Conservation (phyloP, 2,113 vertebrate genomes). For the Nycticryphes semicollaris region DNA sequence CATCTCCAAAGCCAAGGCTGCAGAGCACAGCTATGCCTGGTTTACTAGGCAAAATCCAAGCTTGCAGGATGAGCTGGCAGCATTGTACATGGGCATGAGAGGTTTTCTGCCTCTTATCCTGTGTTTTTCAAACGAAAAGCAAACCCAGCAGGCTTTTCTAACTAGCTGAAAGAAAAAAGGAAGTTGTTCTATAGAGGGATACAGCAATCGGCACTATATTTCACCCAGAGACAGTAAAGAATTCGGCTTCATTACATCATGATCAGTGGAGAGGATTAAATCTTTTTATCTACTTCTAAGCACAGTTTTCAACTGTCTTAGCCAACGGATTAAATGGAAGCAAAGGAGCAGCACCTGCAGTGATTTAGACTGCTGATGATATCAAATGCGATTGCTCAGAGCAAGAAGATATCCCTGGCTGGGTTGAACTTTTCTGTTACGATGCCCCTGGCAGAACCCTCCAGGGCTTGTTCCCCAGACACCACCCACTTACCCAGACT, state of each 20-base stretch:
- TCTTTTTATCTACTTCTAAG: background rate
- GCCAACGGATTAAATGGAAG: background rate
- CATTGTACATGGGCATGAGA: background rate
- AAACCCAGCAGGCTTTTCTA: background rate
- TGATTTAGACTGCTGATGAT: background rate
- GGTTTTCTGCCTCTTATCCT: conserved; percentile 25
- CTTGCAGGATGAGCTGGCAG: background rate
- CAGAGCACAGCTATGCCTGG: background rate
- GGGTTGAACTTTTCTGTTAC: background rate
- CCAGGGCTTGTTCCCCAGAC: background rate
- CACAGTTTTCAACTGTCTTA: background rate
- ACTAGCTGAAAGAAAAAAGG: background rate
- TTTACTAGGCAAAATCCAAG: background rate
- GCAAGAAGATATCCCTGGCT: background rate
- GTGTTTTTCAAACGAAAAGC: conserved; percentile 36
- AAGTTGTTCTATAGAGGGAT: background rate
- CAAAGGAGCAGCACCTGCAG: background rate
- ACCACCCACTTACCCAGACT: background rate
- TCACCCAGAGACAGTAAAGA: background rate
- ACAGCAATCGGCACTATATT: background rate
- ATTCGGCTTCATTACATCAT: background rate
- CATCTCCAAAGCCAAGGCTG: background rate
- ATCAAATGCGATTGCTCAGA: background rate
- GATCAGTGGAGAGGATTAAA: background rate
- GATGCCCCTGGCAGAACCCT: background rate